Evolutionary conservation across 2,888 invertebrate genomes (phyloP).

Genomic region (Acleris emargana): DNA sequence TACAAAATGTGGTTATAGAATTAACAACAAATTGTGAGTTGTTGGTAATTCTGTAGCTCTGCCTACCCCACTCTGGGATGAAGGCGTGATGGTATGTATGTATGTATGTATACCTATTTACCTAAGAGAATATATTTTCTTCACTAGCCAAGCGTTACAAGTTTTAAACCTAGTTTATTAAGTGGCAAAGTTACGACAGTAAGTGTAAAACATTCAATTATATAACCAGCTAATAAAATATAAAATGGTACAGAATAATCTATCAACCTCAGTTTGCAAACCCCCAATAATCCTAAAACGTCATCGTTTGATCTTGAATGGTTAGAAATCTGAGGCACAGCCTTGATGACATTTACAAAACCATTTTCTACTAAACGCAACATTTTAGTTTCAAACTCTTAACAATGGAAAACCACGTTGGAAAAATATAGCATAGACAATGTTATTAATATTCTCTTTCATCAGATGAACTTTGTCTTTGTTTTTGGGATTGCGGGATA

Average conservation of each 20-base stretch:
- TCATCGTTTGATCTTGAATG: background rate
- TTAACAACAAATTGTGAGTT: too few species aligned
- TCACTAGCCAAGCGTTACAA: too few species aligned
- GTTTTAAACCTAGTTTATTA: too few species aligned
- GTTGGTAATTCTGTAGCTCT: too few species aligned
- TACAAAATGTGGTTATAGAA: too few species aligned
- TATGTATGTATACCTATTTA: too few species aligned
- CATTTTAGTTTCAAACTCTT: background rate
- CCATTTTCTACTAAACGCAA: conserved; percentile 18
- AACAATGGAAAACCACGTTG: conserved; percentile 30
- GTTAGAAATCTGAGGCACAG: conserved; percentile 7
- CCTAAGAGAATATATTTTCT: too few species aligned
- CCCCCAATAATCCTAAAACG: background rate
- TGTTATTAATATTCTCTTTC: conserved; percentile 10
- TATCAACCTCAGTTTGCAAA: conserved; percentile 8
- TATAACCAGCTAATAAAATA: conserved; percentile 4
- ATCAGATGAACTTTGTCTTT: conserved; percentile 6
- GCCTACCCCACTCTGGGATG: too few species aligned
- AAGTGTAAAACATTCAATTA: conserved; percentile 1
- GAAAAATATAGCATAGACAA: conserved; percentile 18
- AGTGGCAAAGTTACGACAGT: background rate
- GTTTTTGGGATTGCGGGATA: conserved; percentile 1
- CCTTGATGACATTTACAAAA: conserved; percentile 21
- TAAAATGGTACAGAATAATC: conserved; percentile 20
- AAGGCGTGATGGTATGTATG: too few species aligned